Evolutionary conservation across 2,888 invertebrate species (phyloP), one percentile per base, ranked within the genome.

Genomic region (Noctuana brunneofusca): DNA sequence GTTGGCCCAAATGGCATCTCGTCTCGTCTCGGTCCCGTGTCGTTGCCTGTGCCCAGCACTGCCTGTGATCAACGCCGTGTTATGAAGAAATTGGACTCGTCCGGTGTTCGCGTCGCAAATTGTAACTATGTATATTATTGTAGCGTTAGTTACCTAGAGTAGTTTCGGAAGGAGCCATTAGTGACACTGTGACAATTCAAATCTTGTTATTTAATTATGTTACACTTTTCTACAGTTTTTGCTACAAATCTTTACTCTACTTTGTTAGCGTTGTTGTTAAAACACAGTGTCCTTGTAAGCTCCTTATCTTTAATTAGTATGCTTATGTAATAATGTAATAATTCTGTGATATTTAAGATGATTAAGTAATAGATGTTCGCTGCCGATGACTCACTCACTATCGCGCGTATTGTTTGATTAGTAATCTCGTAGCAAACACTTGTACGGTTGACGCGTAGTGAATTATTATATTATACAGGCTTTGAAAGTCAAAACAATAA

Each of bases 261-360:
- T n/a, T 8, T 2, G 8, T 1, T 6, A n/a, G 11, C 1, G 20
- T n/a, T n/a, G 24, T 41, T 41, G 41, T 58, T 43, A 52, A 9
- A 52, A 14, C 43, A 53, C 46, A 43, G 41, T 56, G 62, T 16
- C 62, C 55, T 56, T 55, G 55, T 43, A 41, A 22, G 41, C 30
- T 55, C 41, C 55, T 54, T 60, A 57, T 46, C 56, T 43, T 65
- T 68, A 66, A 63, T 68, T 71, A 68, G 69, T 72, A 67, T 71
- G 68, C 68, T 70, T 71, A 71, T 71, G 69, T 84, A 43, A 43
- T 43, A 12, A n/a, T n/a, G n/a, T 27, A 84, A 84, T 82, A 80
- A 79, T 78, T 79, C 88, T 88, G 87, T 88, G 87, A 88, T 88
- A 88, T 87, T 83, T 85, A 84, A 81, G 78, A 79, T 75, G 83